Percentiles rank a stretch among this genome's conserved stretches.
Conservation (phyloP, 1,140 invertebrate species). For the Brachionus plicatilis region DNA sequence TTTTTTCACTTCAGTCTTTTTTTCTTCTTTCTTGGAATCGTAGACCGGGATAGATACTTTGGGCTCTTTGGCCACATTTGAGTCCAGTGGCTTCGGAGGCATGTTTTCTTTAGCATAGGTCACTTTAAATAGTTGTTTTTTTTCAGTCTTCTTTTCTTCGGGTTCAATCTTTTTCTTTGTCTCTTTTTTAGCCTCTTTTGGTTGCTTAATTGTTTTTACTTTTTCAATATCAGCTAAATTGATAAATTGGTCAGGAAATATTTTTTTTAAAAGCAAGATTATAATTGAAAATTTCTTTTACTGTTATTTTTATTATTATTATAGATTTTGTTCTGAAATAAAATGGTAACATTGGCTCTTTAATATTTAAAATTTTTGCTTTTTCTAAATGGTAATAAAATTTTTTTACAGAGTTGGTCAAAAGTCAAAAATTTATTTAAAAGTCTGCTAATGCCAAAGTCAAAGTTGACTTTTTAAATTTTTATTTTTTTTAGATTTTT, state of each 20-base stretch:
- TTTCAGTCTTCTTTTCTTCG: background rate
- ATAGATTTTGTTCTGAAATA: too few relatives aligned
- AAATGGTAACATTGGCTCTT: too few relatives aligned
- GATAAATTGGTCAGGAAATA: background rate
- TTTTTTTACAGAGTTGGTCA: too few relatives aligned
- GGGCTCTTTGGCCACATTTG: background rate
- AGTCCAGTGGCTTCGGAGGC: background rate
- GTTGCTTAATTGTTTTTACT: background rate
- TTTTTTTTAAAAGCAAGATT: background rate
- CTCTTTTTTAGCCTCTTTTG: background rate
- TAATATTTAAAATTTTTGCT: too few relatives aligned
- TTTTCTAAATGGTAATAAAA: too few relatives aligned
- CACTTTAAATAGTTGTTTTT: conserved; percentile 13
- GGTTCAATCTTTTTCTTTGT: background rate
- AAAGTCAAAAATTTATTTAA: too few relatives aligned
- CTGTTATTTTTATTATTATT: too few relatives aligned
- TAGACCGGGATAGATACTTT: background rate
- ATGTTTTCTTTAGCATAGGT: background rate
- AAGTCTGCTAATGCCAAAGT: too few relatives aligned
- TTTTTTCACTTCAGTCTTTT: background rate
- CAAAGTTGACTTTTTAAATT: too few relatives aligned
- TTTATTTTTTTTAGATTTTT: too few relatives aligned
- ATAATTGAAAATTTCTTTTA: too few relatives aligned
- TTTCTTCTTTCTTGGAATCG: background rate
- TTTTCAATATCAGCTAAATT: background rate